These are phyloP conservation scores for Lamellibrachia columna DNA, from an alignment of 2,888 invertebrate genomes.

Conservation along the genomic window DNA sequence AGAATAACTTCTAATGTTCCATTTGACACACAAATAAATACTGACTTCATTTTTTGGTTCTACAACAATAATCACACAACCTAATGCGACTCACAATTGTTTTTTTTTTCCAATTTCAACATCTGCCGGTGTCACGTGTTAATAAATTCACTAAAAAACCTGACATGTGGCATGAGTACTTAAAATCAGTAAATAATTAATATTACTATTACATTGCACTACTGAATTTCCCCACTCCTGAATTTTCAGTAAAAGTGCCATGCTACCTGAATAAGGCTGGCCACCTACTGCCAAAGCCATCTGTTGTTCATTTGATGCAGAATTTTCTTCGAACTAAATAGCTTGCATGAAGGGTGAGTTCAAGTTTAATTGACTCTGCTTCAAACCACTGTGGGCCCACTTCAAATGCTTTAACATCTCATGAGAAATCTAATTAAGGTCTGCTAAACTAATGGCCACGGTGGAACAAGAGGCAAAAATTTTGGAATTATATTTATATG, in stretches of 20 bases:
- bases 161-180: background rate
- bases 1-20: no score
- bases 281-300: background rate
- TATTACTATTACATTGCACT: background rate
- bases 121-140: no score
- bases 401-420: background rate
- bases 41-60: no score
- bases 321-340: background rate
- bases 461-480: background rate
- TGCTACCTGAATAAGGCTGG: background rate
- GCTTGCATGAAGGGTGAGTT: background rate
- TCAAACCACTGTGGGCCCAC: background rate
- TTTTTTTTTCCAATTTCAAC: no score
- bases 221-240: background rate
- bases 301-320: background rate
- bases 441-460: background rate
- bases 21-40: no score
- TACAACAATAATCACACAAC: no score
- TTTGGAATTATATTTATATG: background rate
- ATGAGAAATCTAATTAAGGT: background rate
- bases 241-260: background rate
- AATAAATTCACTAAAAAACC: background rate
- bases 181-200: background rate
- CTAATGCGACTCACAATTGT: no score
- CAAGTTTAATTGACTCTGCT: slow-evolving; percentile 10